phyloP scores from a whole-genome alignment of 2,888 invertebrate species.

The Hyposoter dolosus region DNA sequence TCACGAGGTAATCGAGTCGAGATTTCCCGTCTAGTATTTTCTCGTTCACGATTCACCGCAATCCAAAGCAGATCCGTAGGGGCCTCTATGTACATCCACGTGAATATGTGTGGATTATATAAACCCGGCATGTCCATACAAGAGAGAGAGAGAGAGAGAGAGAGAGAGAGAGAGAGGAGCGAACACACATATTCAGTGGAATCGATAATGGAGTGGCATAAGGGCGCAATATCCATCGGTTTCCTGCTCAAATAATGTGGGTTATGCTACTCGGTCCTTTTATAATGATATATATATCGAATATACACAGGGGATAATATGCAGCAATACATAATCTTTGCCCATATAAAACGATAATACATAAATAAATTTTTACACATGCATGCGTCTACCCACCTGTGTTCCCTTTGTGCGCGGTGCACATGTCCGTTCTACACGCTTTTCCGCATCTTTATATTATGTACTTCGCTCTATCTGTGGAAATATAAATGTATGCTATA shows the following conservation, averaged over 20 bases:
- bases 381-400: not conserved
- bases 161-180: not conserved
- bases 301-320: slow-evolving; percentile 1
- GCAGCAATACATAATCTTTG: slow-evolving; percentile 16
- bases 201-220: not conserved
- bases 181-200: not conserved
- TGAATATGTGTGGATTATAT: slow-evolving; percentile 4
- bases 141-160: not conserved
- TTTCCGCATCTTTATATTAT: not conserved
- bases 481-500: not conserved
- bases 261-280: slow-evolving; percentile 5
- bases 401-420: not conserved
- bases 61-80: slow-evolving; percentile 21
- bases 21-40: slow-evolving; percentile 48
- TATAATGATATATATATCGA: not conserved
- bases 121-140: not conserved
- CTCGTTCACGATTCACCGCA: slow-evolving; percentile 43
- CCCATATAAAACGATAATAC: slow-evolving; percentile 42
- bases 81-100: slow-evolving; percentile 4
- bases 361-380: slow-evolving; percentile 41
- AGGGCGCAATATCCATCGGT: not conserved
- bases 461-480: not conserved
- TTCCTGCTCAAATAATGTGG: not conserved
- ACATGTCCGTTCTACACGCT: not conserved
- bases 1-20: slow-evolving; percentile 61